Evolutionary conservation across 2,797 vertebrate genomes (phyloP).

Genomic region (Rhincodon typus): DNA sequence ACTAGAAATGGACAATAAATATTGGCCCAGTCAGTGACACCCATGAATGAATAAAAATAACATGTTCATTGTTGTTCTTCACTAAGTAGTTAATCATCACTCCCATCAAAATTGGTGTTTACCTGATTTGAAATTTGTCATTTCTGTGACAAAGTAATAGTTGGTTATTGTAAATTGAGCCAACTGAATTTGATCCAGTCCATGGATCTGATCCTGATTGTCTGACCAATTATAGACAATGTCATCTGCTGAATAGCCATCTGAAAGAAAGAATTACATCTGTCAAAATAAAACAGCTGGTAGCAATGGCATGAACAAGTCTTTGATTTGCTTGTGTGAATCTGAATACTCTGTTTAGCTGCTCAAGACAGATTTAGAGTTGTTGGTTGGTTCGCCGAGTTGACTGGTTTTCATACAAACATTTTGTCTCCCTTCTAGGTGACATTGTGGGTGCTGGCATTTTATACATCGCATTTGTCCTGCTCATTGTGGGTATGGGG

Average conservation of each 20-base stretch:
- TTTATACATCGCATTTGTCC: no score
- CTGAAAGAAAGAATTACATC: slow-evolving; percentile 51
- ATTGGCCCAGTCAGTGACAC: no score
- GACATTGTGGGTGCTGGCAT: no score
- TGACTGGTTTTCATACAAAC: no score
- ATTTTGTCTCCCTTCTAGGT: no score
- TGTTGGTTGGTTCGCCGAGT: no score
- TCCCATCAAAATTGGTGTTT: slow-evolving; percentile 40
- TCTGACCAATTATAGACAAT: slow-evolving; percentile 96
- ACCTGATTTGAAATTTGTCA: slow-evolving; percentile 96
- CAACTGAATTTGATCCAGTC: slow-evolving; percentile 88
- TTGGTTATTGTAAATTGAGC: slow-evolving; percentile 95
- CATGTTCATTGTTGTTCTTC: neutral
- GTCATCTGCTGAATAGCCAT: slow-evolving; percentile 95
- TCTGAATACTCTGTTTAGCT: neutral
- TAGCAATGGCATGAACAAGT: neutral
- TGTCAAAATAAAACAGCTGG: neutral
- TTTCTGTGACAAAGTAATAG: slow-evolving; percentile 84
- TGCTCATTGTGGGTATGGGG: no score
- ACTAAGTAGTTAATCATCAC: neutral
- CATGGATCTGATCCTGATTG: slow-evolving; percentile 86
- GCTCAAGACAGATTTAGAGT: neutral
- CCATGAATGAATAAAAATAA: no score
- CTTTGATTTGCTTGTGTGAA: neutral
- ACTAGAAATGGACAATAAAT: no score